Conservation (phyloP, 1,140 invertebrate genomes). For the Drosophila nigrodunni region DNA sequence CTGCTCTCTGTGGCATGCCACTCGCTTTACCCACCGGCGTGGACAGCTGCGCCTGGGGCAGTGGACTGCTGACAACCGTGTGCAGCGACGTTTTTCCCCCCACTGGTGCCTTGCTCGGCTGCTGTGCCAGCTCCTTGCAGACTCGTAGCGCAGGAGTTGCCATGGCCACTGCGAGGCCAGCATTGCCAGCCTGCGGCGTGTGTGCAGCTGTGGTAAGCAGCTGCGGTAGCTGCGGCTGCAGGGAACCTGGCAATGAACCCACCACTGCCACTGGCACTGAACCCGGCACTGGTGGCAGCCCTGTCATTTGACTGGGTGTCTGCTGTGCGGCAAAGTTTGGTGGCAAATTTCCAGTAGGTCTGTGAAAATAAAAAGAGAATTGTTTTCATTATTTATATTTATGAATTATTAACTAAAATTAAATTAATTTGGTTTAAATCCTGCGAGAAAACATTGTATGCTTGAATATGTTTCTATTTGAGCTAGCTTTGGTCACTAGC, state of each 20-base stretch:
- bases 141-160: constrained; percentile 77
- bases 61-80: constrained; percentile 35
- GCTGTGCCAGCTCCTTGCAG: constrained; percentile 79
- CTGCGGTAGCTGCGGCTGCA: constrained; percentile 30
- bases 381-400: background rate
- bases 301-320: constrained; percentile 57
- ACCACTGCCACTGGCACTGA: constrained; percentile 45
- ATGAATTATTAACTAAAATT: background rate
- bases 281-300: constrained; percentile 52
- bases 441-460: too few species aligned
- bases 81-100: constrained; percentile 17
- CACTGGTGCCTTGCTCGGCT: constrained; percentile 55
- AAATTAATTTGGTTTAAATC: background rate
- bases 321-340: constrained; percentile 62
- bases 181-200: constrained; percentile 26
- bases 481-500: too few species aligned
- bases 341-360: constrained; percentile 67
- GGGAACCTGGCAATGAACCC: constrained; percentile 19
- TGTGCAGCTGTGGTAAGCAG: constrained; percentile 24
- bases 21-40: constrained; percentile 1
- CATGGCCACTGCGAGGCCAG: constrained; percentile 73
- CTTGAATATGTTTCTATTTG: too few species aligned
- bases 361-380: constrained; percentile 10
- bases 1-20: constrained; percentile 68
- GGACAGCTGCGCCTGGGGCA: constrained; percentile 18